phyloP scores from a whole-genome alignment of 2,888 invertebrate species.

The Ceratothoa steindachneri region DNA sequence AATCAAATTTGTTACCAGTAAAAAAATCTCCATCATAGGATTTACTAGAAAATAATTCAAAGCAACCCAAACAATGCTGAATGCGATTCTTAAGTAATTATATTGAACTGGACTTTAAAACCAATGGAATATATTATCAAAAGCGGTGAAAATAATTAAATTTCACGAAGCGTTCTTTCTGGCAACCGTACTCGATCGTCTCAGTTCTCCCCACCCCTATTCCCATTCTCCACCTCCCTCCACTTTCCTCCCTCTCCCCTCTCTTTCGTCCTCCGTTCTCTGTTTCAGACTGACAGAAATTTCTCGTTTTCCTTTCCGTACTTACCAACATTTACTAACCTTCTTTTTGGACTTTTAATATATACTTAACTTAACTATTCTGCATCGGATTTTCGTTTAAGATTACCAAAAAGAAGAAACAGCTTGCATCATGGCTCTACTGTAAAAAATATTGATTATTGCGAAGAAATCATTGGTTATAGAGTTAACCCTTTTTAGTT shows the following conservation, averaged over 20 bases:
- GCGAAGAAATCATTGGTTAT: too few species aligned
- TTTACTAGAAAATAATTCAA: too few species aligned
- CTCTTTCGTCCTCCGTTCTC: not conserved
- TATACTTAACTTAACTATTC: too few species aligned
- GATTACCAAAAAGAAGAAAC: too few species aligned
- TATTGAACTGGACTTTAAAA: not conserved
- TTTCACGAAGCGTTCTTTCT: not conserved
- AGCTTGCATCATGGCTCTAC: too few species aligned
- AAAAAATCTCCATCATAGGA: too few species aligned
- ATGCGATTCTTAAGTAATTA: too few species aligned
- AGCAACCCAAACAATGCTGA: too few species aligned
- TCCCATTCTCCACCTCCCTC: not conserved
- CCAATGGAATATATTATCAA: not conserved
- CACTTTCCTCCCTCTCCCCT: not conserved
- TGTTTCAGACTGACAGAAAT: constrained; percentile 8
- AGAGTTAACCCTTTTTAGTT: too few species aligned
- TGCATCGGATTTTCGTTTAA: too few species aligned
- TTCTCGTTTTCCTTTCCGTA: constrained; percentile 4
- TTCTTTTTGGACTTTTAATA: not conserved
- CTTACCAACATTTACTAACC: not conserved
- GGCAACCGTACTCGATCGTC: not conserved
- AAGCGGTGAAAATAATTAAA: constrained; percentile 9
- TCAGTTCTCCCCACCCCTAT: not conserved
- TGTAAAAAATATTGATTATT: too few species aligned
- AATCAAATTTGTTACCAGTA: too few species aligned